Percentiles rank a stretch among this genome's conserved stretches.
Conservation (phyloP, 2,113 vertebrate genomes). For the Lepus americanus region DNA sequence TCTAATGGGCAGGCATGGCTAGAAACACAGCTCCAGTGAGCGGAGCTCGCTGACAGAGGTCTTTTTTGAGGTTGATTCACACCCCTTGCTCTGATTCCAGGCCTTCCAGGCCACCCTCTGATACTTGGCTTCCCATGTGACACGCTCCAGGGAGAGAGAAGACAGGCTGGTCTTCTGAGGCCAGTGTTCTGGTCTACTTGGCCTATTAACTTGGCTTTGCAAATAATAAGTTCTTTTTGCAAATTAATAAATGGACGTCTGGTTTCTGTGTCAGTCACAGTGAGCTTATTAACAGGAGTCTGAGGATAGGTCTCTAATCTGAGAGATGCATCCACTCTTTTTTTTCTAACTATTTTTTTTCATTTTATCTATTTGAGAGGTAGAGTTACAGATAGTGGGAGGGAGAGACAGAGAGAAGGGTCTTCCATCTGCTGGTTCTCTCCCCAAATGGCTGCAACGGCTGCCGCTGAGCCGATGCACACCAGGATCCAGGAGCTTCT, state of each 20-base stretch:
- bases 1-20: not conserved
- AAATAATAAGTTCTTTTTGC: not conserved
- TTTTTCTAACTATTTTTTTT: too few species aligned
- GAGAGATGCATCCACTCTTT: not conserved
- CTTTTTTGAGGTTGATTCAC: not conserved
- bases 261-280: conserved; percentile 19
- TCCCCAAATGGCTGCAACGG: too few species aligned
- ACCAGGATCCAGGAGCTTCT: too few species aligned
- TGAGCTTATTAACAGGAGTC: not conserved
- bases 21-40: not conserved
- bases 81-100: conserved; percentile 24
- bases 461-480: too few species aligned
- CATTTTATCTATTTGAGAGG: too few species aligned
- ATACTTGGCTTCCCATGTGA: conserved; percentile 31
- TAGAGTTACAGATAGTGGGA: too few species aligned
- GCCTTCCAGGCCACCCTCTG: not conserved
- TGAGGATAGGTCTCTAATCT: conserved; percentile 34
- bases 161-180: not conserved
- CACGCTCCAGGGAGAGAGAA: conserved; percentile 6
- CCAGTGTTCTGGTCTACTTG: conserved; percentile 51
- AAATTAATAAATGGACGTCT: conserved; percentile 64
- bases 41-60: not conserved
- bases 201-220: conserved; percentile 42
- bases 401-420: too few species aligned
- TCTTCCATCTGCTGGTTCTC: too few species aligned